These are phyloP conservation scores for Echeneis naucrates DNA, from an alignment of 2,797 vertebrate species.

Conservation along the genomic window DNA sequence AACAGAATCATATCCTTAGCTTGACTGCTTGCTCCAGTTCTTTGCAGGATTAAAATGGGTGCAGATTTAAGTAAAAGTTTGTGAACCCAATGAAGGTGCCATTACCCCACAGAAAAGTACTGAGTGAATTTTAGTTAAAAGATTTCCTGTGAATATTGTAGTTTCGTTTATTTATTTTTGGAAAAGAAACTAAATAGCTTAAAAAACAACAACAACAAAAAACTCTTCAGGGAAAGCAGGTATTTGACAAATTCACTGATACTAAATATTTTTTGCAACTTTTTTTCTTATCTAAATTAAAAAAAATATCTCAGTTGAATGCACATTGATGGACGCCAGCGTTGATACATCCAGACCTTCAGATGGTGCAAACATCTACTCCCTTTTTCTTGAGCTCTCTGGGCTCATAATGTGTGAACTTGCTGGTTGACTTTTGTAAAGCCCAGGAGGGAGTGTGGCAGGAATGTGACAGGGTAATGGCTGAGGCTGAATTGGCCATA, in stretches of 20 bases:
- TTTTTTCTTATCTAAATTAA: not conserved
- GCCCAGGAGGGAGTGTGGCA: conserved; percentile 16
- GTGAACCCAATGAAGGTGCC: no score
- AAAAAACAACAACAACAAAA: not conserved
- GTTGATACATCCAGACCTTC: conserved; percentile 9
- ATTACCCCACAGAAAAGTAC: not conserved
- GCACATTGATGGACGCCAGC: not conserved
- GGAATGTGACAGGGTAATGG: conserved; percentile 6
- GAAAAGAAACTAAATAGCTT: no score
- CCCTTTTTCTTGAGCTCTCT: conserved; percentile 17
- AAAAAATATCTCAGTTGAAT: not conserved
- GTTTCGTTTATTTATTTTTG: no score
- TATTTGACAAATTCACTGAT: not conserved
- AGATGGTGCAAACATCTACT: conserved; percentile 5
- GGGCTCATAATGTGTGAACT: conserved; percentile 33
- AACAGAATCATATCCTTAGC: conserved; percentile 78
- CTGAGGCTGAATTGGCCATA: conserved; percentile 21
- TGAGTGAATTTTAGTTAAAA: not conserved
- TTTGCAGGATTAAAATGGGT: conserved; percentile 34
- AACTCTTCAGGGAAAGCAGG: not conserved
- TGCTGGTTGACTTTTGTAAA: conserved; percentile 48
- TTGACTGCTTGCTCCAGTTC: conserved; percentile 23
- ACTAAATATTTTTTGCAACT: not conserved
- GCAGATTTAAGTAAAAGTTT: not conserved
- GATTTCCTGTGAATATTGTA: not conserved